Evolutionary conservation across 2,797 vertebrate species (phyloP), one percentile per base, ranked within the genome.

Genomic region (Channa striata): DNA sequence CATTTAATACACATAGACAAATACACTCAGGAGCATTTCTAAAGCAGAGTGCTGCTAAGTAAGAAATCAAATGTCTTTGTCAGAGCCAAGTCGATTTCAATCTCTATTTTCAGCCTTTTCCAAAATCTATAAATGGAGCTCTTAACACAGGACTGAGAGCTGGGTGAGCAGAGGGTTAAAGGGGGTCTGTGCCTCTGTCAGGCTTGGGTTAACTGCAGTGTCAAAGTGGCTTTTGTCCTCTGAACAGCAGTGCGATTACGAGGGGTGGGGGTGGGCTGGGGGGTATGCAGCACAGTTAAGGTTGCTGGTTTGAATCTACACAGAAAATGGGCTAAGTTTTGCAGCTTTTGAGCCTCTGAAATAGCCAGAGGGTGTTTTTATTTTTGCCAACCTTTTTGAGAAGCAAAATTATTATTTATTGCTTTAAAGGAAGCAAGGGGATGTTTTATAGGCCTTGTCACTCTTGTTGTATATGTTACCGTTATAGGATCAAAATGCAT

Each of bases 41-140:
- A 34, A 73, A 52, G 47, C 17, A 5, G 11, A 76, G 62, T 13
- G 3, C 56, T 44, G 40, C 66, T 53, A 68, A 73, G 67, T 77
- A 77, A 80, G 63, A 75, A 74, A 80, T 79, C 72, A 81, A 73
- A 83, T 74, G 68, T 84, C 62, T 67, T 70, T 67, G 50, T 73
- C 50, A 21, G 21, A 60, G 68, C 66, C 43, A 60, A 78, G 77
- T 78, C 68, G 58, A 82, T 87, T 85, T 76, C 81, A 72, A 77
- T 80, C 70, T 68, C 75, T 62, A 70, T 81, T 83, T 85, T 83
- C 69, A 74, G 72, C 73, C 66, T 72, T 77, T 67, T 64, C 39
- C 68, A 79, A 85, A 80, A 86, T 80, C 83, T 74, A 81, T 86
- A 86, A 85, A 58, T 0, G 80, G 62, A 49, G 74, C 83, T 83